Evolutionary conservation across 2,113 vertebrate genomes (phyloP).

Genomic region (Centropristis striata): DNA sequence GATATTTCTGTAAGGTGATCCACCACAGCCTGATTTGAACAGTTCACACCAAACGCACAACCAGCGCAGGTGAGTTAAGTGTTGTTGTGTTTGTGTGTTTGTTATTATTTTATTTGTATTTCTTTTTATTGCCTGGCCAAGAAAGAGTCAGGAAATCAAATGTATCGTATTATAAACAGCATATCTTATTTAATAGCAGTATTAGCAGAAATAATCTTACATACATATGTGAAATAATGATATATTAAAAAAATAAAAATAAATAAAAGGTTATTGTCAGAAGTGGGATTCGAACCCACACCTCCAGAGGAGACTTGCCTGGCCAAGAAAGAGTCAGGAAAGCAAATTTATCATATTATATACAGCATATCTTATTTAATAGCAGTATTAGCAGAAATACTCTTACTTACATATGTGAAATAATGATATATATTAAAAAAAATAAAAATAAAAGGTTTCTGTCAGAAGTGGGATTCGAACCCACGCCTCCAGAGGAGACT

Average conservation of each 20-base stretch:
- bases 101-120: not conserved
- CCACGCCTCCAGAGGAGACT: constrained; percentile 69
- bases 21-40: constrained; percentile 45
- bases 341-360: no score
- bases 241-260: no score
- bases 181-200: no score
- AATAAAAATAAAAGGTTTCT: no score
- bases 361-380: no score
- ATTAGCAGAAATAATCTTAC: no score
- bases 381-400: no score
- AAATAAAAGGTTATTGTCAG: not conserved
- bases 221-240: no score
- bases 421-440: no score
- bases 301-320: no score
- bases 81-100: not conserved
- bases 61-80: constrained; percentile 61
- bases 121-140: not conserved
- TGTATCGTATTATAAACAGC: no score
- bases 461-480: not conserved
- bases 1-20: constrained; percentile 64
- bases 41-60: constrained; percentile 56
- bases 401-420: no score
- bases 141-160: not conserved
- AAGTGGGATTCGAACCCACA: not conserved
- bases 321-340: not conserved